Evolutionary conservation across 2,797 vertebrate genomes (phyloP).

Genomic region (Ptychobarbus kaznakovi): DNA sequence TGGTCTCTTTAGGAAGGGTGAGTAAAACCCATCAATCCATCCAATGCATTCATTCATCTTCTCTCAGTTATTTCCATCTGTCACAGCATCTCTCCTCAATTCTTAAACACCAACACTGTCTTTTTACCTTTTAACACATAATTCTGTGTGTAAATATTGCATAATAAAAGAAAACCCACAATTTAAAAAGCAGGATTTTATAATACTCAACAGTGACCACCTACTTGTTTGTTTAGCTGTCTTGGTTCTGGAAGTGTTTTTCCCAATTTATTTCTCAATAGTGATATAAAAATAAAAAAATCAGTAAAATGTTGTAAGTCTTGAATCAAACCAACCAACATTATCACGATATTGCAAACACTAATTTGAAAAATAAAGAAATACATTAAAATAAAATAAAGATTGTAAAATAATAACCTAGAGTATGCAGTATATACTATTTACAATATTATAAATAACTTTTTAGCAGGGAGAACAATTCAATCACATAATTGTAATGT

Average conservation of each 20-base stretch:
- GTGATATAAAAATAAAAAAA: background rate
- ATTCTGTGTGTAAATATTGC: background rate
- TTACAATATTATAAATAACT: background rate
- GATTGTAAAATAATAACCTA: too few relatives aligned
- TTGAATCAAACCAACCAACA: background rate
- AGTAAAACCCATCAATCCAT: constrained; percentile 40
- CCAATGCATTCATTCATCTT: background rate
- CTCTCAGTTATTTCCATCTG: too few relatives aligned
- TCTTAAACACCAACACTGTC: background rate
- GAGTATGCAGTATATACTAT: background rate
- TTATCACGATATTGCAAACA: too few relatives aligned
- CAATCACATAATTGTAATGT: too few relatives aligned
- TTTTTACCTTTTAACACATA: background rate
- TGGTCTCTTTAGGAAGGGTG: constrained; percentile 67
- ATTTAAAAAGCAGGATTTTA: background rate
- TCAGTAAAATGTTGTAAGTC: too few relatives aligned
- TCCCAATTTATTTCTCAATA: background rate
- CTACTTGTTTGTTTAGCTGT: background rate
- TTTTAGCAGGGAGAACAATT: background rate
- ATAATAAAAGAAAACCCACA: background rate
- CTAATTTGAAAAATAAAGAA: too few relatives aligned
- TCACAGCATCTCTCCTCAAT: background rate
- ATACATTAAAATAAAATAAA: too few relatives aligned
- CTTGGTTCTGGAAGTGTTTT: background rate
- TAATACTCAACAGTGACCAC: background rate